Conservation (phyloP, 2,797 vertebrate species). For the Cyprinella venusta region DNA sequence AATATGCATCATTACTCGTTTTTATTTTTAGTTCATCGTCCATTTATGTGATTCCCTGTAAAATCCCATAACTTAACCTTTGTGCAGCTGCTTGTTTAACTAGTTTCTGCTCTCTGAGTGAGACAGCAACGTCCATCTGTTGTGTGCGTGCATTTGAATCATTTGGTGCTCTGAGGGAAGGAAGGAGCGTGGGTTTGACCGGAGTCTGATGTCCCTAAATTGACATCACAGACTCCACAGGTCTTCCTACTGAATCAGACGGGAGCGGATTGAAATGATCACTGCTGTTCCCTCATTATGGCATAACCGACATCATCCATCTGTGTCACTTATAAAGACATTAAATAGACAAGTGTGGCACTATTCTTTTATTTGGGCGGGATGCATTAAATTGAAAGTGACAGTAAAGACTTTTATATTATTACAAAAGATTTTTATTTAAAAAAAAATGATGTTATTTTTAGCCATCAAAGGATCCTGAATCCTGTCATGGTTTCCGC, state of each 20-base stretch:
- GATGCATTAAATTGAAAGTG: background rate
- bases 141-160: constrained; percentile 39
- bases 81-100: constrained; percentile 12
- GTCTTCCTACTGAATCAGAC: constrained; percentile 65
- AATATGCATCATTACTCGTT: background rate
- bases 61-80: constrained; percentile 32
- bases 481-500: background rate
- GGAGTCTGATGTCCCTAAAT: constrained; percentile 60
- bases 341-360: background rate
- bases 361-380: background rate
- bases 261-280: background rate
- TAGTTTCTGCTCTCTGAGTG: constrained; percentile 21
- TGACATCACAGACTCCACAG: constrained; percentile 58
- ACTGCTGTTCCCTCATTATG: constrained; percentile 23
- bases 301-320: background rate
- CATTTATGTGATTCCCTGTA: constrained; percentile 14
- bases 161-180: constrained; percentile 47
- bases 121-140: constrained; percentile 30
- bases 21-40: constrained; percentile 30
- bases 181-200: constrained; percentile 31
- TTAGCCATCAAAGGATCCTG: background rate
- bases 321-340: background rate
- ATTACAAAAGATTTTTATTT: background rate
- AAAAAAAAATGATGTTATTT: background rate
- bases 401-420: background rate